Base-by-base conservation (phyloP, 2,797 vertebrate species). In the Hydrocynus forskahlii region DNA sequence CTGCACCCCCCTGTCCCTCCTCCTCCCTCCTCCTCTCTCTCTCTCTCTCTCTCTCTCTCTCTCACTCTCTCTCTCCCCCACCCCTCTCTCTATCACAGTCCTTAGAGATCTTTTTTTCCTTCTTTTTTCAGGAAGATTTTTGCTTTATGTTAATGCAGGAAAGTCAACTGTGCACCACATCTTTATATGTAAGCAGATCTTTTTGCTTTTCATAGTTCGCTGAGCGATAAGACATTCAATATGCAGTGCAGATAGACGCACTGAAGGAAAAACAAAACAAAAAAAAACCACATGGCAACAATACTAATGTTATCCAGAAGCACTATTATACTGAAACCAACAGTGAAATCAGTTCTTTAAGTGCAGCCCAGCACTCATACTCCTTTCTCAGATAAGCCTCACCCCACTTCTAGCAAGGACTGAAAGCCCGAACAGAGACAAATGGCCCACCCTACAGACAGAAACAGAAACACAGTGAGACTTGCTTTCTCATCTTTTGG, bases 1-100 rank as follows among this genome's bases (percentile, higher is more conserved):
- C 96, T 97, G 95, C 93, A 89, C 92, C 91, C 92, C 92, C 92
- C 94, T 93, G 91, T 94, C 70, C 60, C 62, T 74, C 52, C 4
- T 12, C 50, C 38, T 70, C 63, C 78, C 86, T 71, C 64, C 74
- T 87, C 86, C 86, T 64, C 38, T 78, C 54, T 83, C 76, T 81
- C 71, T 78, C 76, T 50, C 81, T 85, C 86, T 73, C 70, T 35
- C 67, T 81, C 90, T 12, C 60, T 62, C 29, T 19, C 55, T 40
- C 57, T 45, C 13, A 48, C 55, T 25, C 48, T n/a, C 57, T 45
- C 55, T 25, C 23, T n/a, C 38, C 6, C 29, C 16, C 25, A 35
- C 52, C 40, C 63, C 54, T 66, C 69, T 66, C 57, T 17, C 62
- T 7, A 0, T 43, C 38, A 43, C 21, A 8, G 40, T 68, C 23